phyloP scores from a whole-genome alignment of 2,888 invertebrate genomes.

The Protophormia terraenovae region DNA sequence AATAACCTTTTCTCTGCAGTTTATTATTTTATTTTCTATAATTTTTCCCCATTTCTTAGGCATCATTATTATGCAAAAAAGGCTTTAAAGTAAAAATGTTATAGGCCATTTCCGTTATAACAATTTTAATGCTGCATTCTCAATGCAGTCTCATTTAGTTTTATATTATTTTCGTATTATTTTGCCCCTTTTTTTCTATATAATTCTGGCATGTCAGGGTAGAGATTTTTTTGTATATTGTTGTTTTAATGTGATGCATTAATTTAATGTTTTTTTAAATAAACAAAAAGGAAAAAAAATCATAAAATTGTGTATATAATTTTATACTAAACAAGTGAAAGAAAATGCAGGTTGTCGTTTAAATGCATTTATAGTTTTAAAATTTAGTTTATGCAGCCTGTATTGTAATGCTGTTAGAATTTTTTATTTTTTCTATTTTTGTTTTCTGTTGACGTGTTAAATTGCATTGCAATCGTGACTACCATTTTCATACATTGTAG shows the following conservation, averaged over 20 bases:
- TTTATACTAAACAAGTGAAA: no score
- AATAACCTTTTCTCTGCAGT: background rate
- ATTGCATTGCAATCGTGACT: constrained; percentile 28
- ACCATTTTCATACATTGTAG: background rate
- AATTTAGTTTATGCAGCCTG: background rate
- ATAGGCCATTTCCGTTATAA: constrained; percentile 47
- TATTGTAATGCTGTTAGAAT: background rate
- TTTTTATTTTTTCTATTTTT: background rate
- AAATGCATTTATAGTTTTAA: no score
- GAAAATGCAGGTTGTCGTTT: background rate
- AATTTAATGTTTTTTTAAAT: no score
- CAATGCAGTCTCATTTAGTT: background rate
- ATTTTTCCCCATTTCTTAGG: background rate
- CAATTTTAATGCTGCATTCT: background rate
- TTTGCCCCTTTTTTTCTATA: background rate
- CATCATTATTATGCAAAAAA: constrained; percentile 54
- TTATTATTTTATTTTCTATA: constrained; percentile 7
- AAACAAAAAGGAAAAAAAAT: no score
- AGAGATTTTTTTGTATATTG: background rate
- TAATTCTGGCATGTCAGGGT: background rate
- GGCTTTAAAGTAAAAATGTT: constrained; percentile 41
- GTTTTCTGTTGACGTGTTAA: constrained; percentile 44
- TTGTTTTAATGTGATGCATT: background rate
- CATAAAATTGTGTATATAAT: no score
- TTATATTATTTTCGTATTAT: background rate